phyloP scores from a whole-genome alignment of 2,113 vertebrate species.

The Delphinapterus leucas region DNA sequence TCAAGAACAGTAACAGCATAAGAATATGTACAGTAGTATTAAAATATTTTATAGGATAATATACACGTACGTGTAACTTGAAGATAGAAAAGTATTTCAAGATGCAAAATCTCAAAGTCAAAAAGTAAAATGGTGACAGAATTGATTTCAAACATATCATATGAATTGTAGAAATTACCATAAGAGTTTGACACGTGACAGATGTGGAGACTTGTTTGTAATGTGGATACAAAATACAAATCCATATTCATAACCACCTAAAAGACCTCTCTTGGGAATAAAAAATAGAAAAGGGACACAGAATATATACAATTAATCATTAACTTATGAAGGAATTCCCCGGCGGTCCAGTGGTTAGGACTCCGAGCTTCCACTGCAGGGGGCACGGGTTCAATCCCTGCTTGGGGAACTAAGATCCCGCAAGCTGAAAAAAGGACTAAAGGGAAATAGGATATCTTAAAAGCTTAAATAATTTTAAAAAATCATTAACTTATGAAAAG shows the following conservation, averaged over 20 bases:
- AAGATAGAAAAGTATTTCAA: constrained; percentile 3
- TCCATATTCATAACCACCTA: constrained; percentile 10
- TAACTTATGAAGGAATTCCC: not conserved
- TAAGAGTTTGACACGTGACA: constrained; percentile 17
- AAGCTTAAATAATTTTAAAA: not conserved
- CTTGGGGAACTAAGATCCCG: not conserved
- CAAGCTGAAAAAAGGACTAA: not conserved
- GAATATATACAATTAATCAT: not conserved
- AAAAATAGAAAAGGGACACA: not conserved
- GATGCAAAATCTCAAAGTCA: not conserved
- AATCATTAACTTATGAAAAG: not conserved
- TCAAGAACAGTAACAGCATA: not conserved
- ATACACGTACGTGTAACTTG: not conserved
- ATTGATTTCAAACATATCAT: constrained; percentile 34
- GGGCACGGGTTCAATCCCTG: not conserved
- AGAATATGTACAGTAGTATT: not conserved
- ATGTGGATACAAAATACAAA: constrained; percentile 18
- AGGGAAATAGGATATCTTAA: not conserved
- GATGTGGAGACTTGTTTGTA: not conserved
- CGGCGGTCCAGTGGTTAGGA: not conserved
- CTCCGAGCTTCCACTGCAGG: not conserved
- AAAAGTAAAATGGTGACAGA: constrained; percentile 22
- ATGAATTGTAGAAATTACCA: constrained; percentile 14
- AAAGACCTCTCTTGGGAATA: not conserved
- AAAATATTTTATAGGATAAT: not conserved